These are phyloP conservation scores for Setophaga coronata DNA, from an alignment of 2,113 vertebrate species.

Conservation along the genomic window DNA sequence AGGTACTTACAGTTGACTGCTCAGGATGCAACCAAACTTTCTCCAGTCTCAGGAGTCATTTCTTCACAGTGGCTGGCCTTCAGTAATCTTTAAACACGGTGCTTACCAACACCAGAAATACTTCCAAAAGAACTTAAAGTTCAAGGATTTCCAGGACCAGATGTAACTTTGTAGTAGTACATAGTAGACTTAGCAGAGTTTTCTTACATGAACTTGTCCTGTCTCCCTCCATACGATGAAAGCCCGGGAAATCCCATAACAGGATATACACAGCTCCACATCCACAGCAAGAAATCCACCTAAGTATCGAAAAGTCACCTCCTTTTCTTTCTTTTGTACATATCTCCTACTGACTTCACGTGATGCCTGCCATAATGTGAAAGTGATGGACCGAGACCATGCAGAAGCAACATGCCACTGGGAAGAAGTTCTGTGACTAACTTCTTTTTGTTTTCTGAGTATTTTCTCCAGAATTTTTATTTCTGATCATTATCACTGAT, in stretches of 20 bases:
- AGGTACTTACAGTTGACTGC: background rate
- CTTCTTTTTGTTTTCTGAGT: background rate
- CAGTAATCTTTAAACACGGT: background rate
- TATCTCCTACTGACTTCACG: background rate
- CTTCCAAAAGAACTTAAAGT: accelerated
- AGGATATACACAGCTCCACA: background rate
- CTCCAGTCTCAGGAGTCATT: background rate
- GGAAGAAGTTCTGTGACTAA: background rate
- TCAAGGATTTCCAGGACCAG: background rate
- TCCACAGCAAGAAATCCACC: background rate
- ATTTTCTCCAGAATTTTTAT: background rate
- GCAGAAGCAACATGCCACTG: background rate
- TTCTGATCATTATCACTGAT: background rate
- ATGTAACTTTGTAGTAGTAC: background rate
- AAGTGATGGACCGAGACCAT: background rate
- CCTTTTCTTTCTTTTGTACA: background rate
- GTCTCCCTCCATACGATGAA: background rate
- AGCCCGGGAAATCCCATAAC: background rate
- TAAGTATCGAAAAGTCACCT: background rate
- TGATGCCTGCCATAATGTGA: background rate
- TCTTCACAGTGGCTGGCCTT: background rate
- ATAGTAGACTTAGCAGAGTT: background rate
- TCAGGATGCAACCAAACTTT: background rate
- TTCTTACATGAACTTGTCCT: background rate
- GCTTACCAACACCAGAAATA: background rate